Percentiles rank a stretch among this genome's conserved stretches.
Conservation (phyloP, 2,113 vertebrate genomes). For the Capreolus pygargus region DNA sequence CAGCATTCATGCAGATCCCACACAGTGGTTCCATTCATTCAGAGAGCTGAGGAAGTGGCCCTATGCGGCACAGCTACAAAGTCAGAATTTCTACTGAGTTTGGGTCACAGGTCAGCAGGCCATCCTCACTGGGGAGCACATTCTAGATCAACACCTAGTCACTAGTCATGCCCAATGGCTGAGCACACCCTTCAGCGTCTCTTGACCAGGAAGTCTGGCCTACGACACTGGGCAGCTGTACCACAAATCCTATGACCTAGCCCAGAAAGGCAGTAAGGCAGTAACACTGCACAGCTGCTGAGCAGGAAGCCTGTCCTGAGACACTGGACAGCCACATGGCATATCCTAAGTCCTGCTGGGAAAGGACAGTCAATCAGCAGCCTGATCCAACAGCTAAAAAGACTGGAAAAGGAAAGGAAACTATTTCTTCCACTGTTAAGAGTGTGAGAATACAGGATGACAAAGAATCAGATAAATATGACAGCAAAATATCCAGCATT, state of each 20-base stretch:
- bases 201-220: neutral
- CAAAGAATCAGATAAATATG: neutral
- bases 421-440: neutral
- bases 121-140: neutral
- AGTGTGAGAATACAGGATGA: neutral
- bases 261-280: neutral
- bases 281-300: neutral
- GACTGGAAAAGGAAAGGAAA: neutral
- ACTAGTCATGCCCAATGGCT: neutral
- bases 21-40: neutral
- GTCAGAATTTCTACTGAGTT: neutral
- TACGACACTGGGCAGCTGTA: neutral
- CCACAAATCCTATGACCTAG: neutral
- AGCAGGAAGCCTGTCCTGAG: neutral
- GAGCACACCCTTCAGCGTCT: neutral
- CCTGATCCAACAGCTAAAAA: neutral
- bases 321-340: neutral
- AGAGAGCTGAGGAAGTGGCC: neutral
- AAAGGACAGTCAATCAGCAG: neutral
- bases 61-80: neutral
- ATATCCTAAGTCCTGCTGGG: neutral
- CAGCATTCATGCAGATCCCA: neutral
- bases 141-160: neutral
- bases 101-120: neutral
- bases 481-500: neutral